phyloP scores from a whole-genome alignment of 1,140 invertebrate species.

The Aphelinus certus region DNA sequence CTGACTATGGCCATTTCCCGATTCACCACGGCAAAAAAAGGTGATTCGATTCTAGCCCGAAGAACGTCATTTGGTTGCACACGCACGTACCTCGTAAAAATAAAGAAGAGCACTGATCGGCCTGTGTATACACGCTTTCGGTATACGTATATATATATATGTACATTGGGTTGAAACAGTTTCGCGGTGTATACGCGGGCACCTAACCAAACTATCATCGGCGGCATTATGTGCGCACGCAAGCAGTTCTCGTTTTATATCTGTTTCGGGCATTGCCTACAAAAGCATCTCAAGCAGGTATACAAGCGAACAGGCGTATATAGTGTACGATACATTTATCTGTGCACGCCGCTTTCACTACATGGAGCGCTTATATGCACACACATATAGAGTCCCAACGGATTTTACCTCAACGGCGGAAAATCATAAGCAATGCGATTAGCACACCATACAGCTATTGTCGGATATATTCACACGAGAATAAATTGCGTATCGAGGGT shows the following conservation, averaged over 20 bases:
- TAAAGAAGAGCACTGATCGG: slow-evolving; percentile 18
- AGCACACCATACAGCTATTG: slow-evolving; percentile 25
- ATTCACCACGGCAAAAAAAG: background rate
- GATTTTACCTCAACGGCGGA: too few species aligned
- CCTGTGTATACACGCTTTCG: background rate
- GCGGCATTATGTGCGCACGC: slow-evolving; percentile 14
- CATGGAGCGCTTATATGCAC: background rate
- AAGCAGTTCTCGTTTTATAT: slow-evolving; percentile 14
- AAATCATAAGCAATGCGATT: slow-evolving; percentile 33
- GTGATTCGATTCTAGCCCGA: slow-evolving; percentile 14
- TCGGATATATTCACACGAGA: background rate
- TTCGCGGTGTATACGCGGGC: background rate
- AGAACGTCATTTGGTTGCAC: background rate
- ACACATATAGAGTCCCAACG: background rate
- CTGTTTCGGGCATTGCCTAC: slow-evolving; percentile 26
- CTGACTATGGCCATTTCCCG: too few species aligned
- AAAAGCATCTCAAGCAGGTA: slow-evolving; percentile 46
- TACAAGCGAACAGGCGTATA: slow-evolving; percentile 43
- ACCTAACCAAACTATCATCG: background rate
- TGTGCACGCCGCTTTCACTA: slow-evolving; percentile 5
- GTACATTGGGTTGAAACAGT: background rate
- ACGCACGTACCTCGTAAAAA: slow-evolving; percentile 32
- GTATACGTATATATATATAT: background rate
- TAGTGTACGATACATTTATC: slow-evolving; percentile 6
- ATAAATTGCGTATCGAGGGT: background rate